Conservation (phyloP, 2,113 vertebrate species). For the Crypturellus undulatus region DNA sequence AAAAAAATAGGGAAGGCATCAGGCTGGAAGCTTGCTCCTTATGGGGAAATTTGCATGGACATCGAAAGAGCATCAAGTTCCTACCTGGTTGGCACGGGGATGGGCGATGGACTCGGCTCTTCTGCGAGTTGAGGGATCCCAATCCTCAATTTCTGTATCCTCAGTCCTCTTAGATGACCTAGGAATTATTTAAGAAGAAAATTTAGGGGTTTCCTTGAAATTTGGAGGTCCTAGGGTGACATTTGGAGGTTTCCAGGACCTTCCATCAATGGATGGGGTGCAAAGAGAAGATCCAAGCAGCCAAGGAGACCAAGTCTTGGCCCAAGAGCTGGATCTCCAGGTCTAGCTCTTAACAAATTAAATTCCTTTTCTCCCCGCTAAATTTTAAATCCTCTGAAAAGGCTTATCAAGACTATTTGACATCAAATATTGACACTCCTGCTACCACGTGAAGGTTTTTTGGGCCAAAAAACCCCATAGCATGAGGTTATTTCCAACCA, state of each 20-base stretch:
- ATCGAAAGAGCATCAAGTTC: background rate
- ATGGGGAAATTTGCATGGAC: background rate
- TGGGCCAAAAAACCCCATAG: background rate
- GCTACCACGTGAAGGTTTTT: background rate
- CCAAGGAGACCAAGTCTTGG: no score
- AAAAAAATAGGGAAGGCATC: constrained; percentile 11
- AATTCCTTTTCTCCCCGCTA: no score
- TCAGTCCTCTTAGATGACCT: no score
- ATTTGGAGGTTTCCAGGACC: no score
- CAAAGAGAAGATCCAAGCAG: no score
- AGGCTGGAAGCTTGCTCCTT: background rate
- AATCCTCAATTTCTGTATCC: no score
- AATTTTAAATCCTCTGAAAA: no score
- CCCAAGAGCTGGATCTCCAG: no score
- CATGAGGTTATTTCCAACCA: background rate
- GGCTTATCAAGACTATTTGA: background rate
- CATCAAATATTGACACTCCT: background rate
- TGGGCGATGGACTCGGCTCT: background rate
- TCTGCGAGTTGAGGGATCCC: background rate
- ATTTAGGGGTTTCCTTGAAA: background rate
- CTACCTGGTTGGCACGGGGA: background rate
- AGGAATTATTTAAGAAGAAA: background rate
- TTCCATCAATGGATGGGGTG: no score
- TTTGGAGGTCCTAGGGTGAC: no score
- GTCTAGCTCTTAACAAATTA: background rate